These are phyloP conservation scores for Drosophila mayri DNA, from an alignment of 1,140 invertebrate genomes.

Conservation along the genomic window DNA sequence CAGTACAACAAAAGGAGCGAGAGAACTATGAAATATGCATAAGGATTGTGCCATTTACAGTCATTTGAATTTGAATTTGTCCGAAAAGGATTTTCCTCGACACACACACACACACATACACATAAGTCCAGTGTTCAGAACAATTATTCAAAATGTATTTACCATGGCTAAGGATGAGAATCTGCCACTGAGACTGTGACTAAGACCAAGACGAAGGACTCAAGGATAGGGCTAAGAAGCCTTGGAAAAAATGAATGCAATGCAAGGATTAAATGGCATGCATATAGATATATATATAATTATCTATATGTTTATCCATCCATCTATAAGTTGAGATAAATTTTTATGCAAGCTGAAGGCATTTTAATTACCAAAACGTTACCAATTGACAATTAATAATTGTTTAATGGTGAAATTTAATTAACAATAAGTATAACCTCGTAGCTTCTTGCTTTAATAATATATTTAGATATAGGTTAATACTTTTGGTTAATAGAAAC, in stretches of 20 bases:
- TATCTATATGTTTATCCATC: not conserved
- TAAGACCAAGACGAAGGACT: slow-evolving; percentile 8
- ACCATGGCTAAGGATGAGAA: slow-evolving; percentile 31
- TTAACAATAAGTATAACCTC: not conserved
- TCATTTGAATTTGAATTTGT: slow-evolving; percentile 54
- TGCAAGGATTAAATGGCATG: slow-evolving; percentile 30
- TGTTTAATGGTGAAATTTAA: not conserved
- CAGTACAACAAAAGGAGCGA: slow-evolving; percentile 32
- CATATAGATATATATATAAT: not conserved
- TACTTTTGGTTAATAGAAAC: not conserved
- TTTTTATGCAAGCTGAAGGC: not conserved
- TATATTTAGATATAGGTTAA: not conserved
- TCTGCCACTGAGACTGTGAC: slow-evolving; percentile 2
- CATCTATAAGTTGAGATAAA: too few relatives aligned
- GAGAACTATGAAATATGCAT: slow-evolving; percentile 54
- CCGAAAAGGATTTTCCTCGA: slow-evolving; percentile 33
- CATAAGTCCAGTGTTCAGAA: slow-evolving; percentile 10
- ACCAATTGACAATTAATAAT: not conserved
- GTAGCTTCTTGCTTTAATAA: not conserved
- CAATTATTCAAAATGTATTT: slow-evolving; percentile 72
- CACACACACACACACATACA: slow-evolving; percentile 3
- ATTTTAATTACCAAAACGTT: slow-evolving; percentile 4
- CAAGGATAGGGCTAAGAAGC: slow-evolving; percentile 35
- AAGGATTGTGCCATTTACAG: slow-evolving; percentile 53
- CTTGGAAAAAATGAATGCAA: slow-evolving; percentile 58